Percentiles rank a stretch among this genome's conserved stretches.
Conservation (phyloP, 1,140 invertebrate species). For the Pantala flavescens region DNA sequence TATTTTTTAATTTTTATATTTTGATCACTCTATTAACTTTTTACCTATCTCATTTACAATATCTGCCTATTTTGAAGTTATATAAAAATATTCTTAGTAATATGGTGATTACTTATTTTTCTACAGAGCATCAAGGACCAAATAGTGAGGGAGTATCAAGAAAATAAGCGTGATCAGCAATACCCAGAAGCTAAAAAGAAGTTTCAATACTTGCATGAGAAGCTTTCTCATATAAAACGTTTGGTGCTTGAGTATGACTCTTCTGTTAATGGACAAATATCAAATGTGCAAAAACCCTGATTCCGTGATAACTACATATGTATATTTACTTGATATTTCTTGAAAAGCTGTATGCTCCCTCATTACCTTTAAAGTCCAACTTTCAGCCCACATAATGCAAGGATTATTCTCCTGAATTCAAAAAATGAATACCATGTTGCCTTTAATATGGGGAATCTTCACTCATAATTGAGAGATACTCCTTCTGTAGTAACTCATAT, state of each 20-base stretch:
- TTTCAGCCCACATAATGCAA: background rate
- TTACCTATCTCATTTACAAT: too few species aligned
- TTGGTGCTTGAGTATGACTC: conserved; percentile 70
- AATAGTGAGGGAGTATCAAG: conserved; percentile 70
- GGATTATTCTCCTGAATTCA: background rate
- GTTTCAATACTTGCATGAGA: conserved; percentile 78
- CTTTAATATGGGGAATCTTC: background rate
- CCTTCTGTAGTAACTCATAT: background rate
- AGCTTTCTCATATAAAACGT: conserved; percentile 80
- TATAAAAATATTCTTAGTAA: too few species aligned
- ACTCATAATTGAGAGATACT: background rate
- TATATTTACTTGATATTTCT: background rate
- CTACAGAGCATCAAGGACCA: conserved; percentile 57
- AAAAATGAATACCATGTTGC: background rate
- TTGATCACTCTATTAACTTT: too few species aligned
- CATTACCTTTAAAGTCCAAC: background rate
- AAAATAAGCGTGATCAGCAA: conserved; percentile 58
- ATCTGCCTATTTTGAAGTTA: too few species aligned
- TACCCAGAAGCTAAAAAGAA: conserved; percentile 61
- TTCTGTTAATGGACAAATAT: background rate
- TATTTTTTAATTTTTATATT: too few species aligned
- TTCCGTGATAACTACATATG: background rate
- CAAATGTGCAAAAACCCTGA: background rate
- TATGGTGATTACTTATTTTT: too few species aligned
- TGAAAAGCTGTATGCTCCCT: background rate